These are phyloP conservation scores for Tricholaema leucomelas DNA, from an alignment of 2,113 vertebrate genomes.

Conservation along the genomic window DNA sequence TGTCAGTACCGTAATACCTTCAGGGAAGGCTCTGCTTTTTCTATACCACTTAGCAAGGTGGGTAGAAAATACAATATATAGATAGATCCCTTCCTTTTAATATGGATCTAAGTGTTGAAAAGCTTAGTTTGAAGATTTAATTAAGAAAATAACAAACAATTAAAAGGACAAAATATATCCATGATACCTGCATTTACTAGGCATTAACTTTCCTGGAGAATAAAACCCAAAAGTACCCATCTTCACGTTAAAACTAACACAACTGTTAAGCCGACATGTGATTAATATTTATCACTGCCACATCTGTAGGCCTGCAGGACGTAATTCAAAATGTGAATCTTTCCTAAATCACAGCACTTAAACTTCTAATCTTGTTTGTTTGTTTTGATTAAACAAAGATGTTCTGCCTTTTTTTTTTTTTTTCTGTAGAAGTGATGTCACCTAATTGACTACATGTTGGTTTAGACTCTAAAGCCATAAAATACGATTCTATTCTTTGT, in stretches of 20 bases:
- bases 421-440: slow-evolving; percentile 71
- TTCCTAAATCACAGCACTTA: slow-evolving; percentile 60
- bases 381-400: slow-evolving; percentile 81
- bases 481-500: slow-evolving; percentile 61
- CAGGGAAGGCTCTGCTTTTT: neutral
- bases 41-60: neutral
- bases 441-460: slow-evolving; percentile 79
- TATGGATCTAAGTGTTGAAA: slow-evolving; percentile 63
- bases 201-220: slow-evolving; percentile 17
- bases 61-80: slow-evolving; percentile 11
- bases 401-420: slow-evolving; percentile 43
- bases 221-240: neutral
- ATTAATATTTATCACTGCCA: slow-evolving; percentile 61
- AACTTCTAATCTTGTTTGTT: slow-evolving; percentile 78
- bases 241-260: slow-evolving; percentile 15
- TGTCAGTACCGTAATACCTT: neutral
- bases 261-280: slow-evolving; percentile 51
- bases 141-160: slow-evolving; percentile 57
- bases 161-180: slow-evolving; percentile 3
- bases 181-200: slow-evolving; percentile 13
- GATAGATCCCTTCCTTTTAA: slow-evolving; percentile 27
- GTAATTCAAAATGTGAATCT: slow-evolving; percentile 70
- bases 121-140: slow-evolving; percentile 57
- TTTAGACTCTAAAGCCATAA: slow-evolving; percentile 70
- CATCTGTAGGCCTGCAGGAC: slow-evolving; percentile 20